Evolutionary conservation across 2,113 vertebrate species (phyloP).

Genomic region (Passer montanus): DNA sequence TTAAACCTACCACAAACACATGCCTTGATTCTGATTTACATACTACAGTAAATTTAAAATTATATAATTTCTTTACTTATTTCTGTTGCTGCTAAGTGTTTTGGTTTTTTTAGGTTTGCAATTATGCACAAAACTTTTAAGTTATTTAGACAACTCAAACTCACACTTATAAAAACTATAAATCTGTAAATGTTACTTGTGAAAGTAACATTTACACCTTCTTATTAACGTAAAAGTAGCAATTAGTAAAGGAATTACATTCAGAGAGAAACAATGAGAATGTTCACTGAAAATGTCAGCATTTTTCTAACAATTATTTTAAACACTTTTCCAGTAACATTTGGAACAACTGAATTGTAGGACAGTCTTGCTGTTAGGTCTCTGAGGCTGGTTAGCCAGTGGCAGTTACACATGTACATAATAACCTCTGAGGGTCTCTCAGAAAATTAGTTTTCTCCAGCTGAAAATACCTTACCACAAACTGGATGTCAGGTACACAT

Average conservation of each 20-base stretch:
- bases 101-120: background rate
- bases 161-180: background rate
- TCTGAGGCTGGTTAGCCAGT: background rate
- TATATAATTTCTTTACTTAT: background rate
- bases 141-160: background rate
- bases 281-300: background rate
- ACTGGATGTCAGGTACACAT: background rate
- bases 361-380: background rate
- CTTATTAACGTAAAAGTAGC: background rate
- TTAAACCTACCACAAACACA: background rate
- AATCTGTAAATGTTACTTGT: background rate
- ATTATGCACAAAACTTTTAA: background rate
- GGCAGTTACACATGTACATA: background rate
- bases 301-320: background rate
- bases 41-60: background rate
- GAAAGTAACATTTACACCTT: background rate
- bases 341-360: background rate
- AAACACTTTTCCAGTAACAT: background rate
- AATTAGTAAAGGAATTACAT: background rate
- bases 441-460: background rate
- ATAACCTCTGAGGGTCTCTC: background rate
- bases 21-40: background rate
- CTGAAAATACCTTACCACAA: background rate
- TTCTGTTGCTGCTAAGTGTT: background rate
- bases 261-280: background rate